Conservation (phyloP, 2,113 vertebrate species). For the Menura novaehollandiae region DNA sequence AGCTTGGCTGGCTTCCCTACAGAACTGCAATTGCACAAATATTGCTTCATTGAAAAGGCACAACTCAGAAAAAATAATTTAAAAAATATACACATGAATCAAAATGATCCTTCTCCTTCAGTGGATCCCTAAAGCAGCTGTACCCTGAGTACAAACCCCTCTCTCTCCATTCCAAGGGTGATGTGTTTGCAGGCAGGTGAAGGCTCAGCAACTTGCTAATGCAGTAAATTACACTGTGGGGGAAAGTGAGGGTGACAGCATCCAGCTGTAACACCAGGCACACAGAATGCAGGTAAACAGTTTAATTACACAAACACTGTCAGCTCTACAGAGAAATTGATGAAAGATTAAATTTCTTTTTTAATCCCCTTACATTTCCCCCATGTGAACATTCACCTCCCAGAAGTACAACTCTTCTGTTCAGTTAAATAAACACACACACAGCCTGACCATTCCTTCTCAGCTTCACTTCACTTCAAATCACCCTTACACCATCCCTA, state of each 20-base stretch:
- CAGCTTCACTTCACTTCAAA: not conserved
- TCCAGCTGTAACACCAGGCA: slow-evolving; percentile 1
- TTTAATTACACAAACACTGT: slow-evolving; percentile 14
- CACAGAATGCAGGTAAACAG: not conserved
- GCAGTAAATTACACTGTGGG: not conserved
- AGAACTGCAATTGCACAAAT: not conserved
- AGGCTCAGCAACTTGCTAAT: not conserved
- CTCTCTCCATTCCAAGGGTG: not conserved
- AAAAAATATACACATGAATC: not conserved
- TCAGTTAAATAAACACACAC: not conserved
- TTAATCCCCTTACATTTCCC: not conserved
- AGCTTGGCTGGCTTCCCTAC: not conserved
- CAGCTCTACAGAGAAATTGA: not conserved
- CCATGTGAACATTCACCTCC: not conserved
- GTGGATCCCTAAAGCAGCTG: not conserved
- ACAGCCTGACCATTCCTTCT: not conserved
- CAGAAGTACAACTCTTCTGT: not conserved
- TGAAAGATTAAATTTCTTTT: not conserved
- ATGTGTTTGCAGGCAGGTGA: not conserved
- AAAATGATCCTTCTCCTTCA: not conserved
- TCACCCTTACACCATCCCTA: not conserved
- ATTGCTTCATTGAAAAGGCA: not conserved
- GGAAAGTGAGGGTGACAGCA: not conserved
- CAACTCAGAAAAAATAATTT: not conserved
- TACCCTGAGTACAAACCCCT: not conserved